Evolutionary conservation across 2,888 invertebrate genomes (phyloP).

Genomic region (Anticlea derivata): DNA sequence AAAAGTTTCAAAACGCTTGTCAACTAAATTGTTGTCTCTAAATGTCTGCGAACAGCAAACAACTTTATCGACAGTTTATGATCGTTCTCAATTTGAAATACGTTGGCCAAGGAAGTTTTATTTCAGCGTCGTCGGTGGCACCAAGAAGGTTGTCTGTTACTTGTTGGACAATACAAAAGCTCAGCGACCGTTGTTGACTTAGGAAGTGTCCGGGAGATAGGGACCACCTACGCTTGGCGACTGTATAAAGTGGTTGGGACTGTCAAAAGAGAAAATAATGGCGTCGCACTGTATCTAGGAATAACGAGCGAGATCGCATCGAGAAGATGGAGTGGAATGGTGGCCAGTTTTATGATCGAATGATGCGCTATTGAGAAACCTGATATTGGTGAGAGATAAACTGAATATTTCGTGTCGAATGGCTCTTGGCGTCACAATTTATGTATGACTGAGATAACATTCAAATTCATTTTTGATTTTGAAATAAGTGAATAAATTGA

Average conservation of each 20-base stretch:
- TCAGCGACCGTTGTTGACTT: constrained; percentile 68
- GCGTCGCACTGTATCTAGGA: constrained; percentile 42
- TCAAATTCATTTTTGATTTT: neutral
- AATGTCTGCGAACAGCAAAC: constrained; percentile 40
- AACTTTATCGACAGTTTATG: constrained; percentile 57
- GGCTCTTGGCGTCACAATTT: constrained; percentile 11
- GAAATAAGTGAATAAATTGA: no score
- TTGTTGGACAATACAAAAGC: constrained; percentile 69
- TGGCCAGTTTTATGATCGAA: constrained; percentile 50
- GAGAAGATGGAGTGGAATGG: constrained; percentile 45
- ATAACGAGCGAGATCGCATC: constrained; percentile 53
- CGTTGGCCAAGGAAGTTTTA: constrained; percentile 41
- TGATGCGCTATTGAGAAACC: constrained; percentile 41
- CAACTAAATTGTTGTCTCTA: neutral
- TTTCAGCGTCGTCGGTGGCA: constrained; percentile 45
- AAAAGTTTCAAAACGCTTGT: no score
- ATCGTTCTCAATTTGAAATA: constrained; percentile 55
- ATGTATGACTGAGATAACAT: constrained; percentile 10
- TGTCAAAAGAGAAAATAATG: constrained; percentile 59
- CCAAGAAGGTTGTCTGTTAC: constrained; percentile 49
- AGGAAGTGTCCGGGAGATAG: constrained; percentile 47
- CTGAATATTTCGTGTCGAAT: constrained; percentile 20
- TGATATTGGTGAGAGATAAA: constrained; percentile 24
- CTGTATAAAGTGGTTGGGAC: constrained; percentile 45
- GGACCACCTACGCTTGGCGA: constrained; percentile 69